Evolutionary conservation across 2,797 vertebrate species (phyloP).

Genomic region (Scomberomorus guttatus): DNA sequence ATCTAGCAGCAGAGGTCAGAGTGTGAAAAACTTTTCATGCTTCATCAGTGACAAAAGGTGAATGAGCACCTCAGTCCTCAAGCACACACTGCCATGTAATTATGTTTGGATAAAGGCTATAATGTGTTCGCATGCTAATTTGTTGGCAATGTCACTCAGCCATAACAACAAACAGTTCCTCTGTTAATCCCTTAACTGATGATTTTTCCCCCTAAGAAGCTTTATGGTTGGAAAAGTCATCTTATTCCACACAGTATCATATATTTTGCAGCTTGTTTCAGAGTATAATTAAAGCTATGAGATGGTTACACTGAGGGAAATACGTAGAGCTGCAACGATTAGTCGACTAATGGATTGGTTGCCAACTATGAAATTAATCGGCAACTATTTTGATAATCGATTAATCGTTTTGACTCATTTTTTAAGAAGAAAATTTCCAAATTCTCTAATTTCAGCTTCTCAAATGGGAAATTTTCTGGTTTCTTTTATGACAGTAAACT

Average conservation of each 20-base stretch:
- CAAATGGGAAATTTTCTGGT: no score
- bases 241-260: neutral
- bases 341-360: no score
- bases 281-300: neutral
- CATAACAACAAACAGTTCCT: neutral
- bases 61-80: neutral
- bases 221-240: neutral
- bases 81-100: slow-evolving; percentile 5
- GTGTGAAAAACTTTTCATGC: neutral
- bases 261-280: neutral
- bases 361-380: no score
- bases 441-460: no score
- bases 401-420: no score
- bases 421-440: no score
- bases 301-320: neutral
- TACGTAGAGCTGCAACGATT: no score
- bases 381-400: no score
- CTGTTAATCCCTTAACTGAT: neutral
- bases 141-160: neutral
- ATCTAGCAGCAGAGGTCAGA: neutral
- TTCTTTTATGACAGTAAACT: no score
- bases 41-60: neutral
- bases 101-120: slow-evolving; percentile 6
- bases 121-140: neutral
- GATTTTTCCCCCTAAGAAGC: neutral